These are phyloP conservation scores for Drosophila neocordata DNA, from an alignment of 1,140 invertebrate genomes.

Conservation along the genomic window DNA sequence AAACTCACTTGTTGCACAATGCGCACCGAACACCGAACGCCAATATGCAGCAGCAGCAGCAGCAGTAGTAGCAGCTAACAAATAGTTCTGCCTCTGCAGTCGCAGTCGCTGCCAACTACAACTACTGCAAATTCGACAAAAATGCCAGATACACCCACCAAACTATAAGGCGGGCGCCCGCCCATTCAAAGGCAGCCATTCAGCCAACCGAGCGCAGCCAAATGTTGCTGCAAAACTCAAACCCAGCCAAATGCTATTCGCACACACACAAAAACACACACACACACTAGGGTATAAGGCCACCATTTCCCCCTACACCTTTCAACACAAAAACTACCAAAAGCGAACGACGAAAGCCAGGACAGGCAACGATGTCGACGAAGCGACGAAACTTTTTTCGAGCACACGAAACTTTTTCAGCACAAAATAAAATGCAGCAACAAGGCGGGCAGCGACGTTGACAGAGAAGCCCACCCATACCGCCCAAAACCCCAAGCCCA, in stretches of 20 bases:
- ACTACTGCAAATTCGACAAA: constrained; percentile 76
- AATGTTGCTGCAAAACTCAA: constrained; percentile 77
- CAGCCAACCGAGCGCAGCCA: constrained; percentile 78
- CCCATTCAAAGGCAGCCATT: constrained; percentile 30
- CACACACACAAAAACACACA: constrained; percentile 36
- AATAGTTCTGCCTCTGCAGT: constrained; percentile 76
- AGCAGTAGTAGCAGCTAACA: constrained; percentile 28
- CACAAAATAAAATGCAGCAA: constrained; percentile 80
- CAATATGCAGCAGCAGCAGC: constrained; percentile 51
- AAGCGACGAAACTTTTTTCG: constrained; percentile 82
- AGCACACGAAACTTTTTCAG: constrained; percentile 83
- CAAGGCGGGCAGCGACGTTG: constrained; percentile 49
- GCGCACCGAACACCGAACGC: constrained; percentile 62
- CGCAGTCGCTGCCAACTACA: constrained; percentile 33
- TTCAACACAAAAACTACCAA: constrained; percentile 67
- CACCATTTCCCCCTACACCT: constrained; percentile 19
- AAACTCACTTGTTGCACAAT: constrained; percentile 83
- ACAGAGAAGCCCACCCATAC: constrained; percentile 32
- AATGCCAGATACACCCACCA: constrained; percentile 79
- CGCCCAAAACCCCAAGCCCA: constrained; percentile 19
- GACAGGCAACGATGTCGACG: constrained; percentile 70
- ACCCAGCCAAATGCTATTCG: constrained; percentile 67
- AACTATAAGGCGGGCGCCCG: constrained; percentile 61
- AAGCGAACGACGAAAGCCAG: constrained; percentile 44
- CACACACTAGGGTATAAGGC: constrained; percentile 26